Evolutionary conservation across 1,140 invertebrate species (phyloP).

Genomic region (Octopus sinensis): DNA sequence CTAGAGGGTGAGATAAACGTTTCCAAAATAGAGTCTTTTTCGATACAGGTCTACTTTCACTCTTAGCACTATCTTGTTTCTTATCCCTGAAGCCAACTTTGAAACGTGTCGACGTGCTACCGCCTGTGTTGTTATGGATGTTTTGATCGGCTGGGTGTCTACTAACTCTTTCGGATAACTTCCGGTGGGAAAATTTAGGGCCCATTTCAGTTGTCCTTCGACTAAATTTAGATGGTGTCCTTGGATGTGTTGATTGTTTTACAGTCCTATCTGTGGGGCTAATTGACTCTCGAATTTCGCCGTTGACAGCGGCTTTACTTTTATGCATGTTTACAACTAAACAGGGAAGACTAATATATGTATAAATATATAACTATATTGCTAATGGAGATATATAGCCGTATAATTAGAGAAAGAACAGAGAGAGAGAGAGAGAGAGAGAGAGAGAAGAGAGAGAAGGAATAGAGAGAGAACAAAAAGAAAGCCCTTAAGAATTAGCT

Average conservation of each 20-base stretch:
- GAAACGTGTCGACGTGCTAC: not conserved
- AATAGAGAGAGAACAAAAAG: not conserved
- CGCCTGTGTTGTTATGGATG: not conserved
- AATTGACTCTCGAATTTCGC: slow-evolving; percentile 1
- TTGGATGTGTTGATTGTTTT: not conserved
- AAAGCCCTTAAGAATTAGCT: not conserved
- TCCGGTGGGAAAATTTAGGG: not conserved
- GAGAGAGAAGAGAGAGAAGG: not conserved
- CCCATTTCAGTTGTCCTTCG: not conserved
- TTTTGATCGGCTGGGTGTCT: not conserved
- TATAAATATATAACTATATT: not conserved
- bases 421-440: not conserved
- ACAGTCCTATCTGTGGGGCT: not conserved
- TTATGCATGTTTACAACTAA: slow-evolving; percentile 7
- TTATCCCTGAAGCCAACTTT: not conserved
- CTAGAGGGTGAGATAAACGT: not conserved
- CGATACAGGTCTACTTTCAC: not conserved
- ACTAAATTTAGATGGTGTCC: not conserved
- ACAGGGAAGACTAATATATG: not conserved
- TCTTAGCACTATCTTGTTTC: not conserved
- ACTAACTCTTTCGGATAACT: not conserved
- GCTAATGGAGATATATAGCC: not conserved
- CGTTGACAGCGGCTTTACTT: slow-evolving; percentile 9
- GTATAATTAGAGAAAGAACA: not conserved
- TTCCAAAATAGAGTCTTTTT: slow-evolving; percentile 2